Evolutionary conservation across 2,888 invertebrate species (phyloP).

Genomic region (Chesias legatella): DNA sequence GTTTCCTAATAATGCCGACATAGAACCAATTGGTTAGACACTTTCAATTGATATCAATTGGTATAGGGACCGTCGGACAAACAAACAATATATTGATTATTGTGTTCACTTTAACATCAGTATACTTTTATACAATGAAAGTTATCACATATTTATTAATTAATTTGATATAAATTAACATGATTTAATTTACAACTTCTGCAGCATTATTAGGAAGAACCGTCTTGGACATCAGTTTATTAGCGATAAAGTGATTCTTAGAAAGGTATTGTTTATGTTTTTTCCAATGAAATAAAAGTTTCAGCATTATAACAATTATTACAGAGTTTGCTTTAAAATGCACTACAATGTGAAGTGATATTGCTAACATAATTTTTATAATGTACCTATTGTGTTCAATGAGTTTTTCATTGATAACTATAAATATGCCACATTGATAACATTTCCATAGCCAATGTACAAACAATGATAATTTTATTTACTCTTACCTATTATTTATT

Average conservation of each 20-base stretch:
- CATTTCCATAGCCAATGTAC: conserved; percentile 8
- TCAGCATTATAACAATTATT: too few species aligned
- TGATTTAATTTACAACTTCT: too few species aligned
- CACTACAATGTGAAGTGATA: conserved; percentile 10
- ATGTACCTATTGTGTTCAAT: conserved; percentile 4
- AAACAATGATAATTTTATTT: conserved; percentile 13
- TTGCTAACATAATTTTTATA: conserved; percentile 7
- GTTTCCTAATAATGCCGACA: conserved; percentile 24
- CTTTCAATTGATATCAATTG: conserved; percentile 31
- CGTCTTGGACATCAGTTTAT: too few species aligned
- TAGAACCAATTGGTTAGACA: conserved; percentile 24
- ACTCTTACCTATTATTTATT: conserved; percentile 10
- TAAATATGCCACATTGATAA: conserved; percentile 7
- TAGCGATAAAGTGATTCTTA: too few species aligned
- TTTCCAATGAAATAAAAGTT: too few species aligned
- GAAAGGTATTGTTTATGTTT: too few species aligned
- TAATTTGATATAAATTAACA: too few species aligned
- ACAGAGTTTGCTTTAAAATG: too few species aligned
- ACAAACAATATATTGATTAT: conserved; percentile 1
- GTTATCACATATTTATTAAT: too few species aligned
- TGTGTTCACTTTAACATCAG: too few species aligned
- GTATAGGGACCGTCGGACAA: conserved; percentile 6
- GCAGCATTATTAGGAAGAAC: too few species aligned
- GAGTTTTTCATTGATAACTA: not conserved
- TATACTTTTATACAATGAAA: too few species aligned